Evolutionary conservation across 1,140 invertebrate species (phyloP).

Genomic region (Hycleus cichorii): DNA sequence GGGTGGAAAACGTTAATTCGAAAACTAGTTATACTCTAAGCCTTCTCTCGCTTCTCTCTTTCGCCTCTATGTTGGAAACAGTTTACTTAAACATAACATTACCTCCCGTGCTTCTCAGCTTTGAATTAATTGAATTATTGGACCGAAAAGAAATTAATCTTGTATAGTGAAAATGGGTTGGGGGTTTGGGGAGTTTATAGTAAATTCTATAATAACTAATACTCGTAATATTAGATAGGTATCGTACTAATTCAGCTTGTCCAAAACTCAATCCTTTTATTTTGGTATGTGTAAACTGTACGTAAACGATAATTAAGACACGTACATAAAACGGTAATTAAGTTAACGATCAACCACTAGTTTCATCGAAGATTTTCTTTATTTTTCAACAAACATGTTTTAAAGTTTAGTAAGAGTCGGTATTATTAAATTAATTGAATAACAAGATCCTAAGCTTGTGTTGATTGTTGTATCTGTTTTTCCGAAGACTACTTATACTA

Average conservation of each 20-base stretch:
- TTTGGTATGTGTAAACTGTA: constrained; percentile 1
- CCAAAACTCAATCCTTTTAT: not conserved
- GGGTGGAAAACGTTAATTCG: constrained; percentile 19
- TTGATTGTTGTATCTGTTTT: too few relatives aligned
- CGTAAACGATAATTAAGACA: constrained; percentile 7
- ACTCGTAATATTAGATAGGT: constrained; percentile 14
- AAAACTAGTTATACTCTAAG: constrained; percentile 30
- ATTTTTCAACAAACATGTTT: too few relatives aligned
- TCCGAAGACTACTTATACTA: not conserved
- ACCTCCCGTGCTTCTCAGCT: constrained; percentile 22
- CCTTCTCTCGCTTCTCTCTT: not conserved
- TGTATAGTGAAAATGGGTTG: constrained; percentile 32
- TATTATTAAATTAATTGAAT: too few relatives aligned
- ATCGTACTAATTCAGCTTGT: not conserved
- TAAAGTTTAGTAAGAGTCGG: too few relatives aligned
- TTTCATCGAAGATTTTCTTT: not conserved
- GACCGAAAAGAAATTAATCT: constrained; percentile 40
- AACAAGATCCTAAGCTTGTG: too few relatives aligned
- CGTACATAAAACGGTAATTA: constrained; percentile 11
- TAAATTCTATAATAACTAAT: constrained; percentile 27
- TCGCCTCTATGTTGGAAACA: constrained; percentile 11
- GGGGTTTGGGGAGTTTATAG: too few relatives aligned
- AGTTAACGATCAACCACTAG: constrained; percentile 6
- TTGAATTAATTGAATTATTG: constrained; percentile 41
- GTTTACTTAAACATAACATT: constrained; percentile 36